Percentiles rank a stretch among this genome's conserved stretches.
Conservation (phyloP, 2,888 invertebrate genomes). For the Epinotia nisella region DNA sequence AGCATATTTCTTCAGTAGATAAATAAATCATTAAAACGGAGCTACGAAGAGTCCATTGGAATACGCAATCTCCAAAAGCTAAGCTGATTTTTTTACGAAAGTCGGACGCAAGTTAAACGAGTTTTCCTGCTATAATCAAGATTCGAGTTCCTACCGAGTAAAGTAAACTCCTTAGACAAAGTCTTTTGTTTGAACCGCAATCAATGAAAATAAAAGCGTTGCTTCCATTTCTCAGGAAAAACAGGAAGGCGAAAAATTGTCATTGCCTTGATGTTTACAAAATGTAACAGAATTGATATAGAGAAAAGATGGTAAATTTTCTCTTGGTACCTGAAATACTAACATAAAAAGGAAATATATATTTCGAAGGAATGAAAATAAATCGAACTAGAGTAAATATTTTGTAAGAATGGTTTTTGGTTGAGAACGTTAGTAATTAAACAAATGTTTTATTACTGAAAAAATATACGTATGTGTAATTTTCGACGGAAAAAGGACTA, state of each 20-base stretch:
- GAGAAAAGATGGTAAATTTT: too few relatives aligned
- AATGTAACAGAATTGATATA: neutral
- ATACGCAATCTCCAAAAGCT: slow-evolving; percentile 6
- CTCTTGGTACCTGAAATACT: too few relatives aligned
- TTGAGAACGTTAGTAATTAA: too few relatives aligned
- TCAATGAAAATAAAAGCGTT: slow-evolving; percentile 14
- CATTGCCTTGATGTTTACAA: neutral
- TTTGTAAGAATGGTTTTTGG: too few relatives aligned
- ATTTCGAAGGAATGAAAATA: too few relatives aligned
- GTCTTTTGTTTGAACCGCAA: neutral
- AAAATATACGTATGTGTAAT: too few relatives aligned
- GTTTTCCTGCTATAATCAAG: slow-evolving; percentile 28
- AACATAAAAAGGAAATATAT: too few relatives aligned
- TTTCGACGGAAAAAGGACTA: too few relatives aligned
- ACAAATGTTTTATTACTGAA: too few relatives aligned
- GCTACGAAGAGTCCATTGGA: neutral
- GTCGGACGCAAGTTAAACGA: slow-evolving; percentile 25
- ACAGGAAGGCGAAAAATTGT: neutral
- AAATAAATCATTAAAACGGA: neutral
- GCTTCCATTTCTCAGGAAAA: too few relatives aligned
- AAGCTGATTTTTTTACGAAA: slow-evolving; percentile 19
- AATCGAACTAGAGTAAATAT: too few relatives aligned
- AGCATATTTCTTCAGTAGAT: neutral
- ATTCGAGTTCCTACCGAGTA: slow-evolving; percentile 15
- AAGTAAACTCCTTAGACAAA: slow-evolving; percentile 22